Evolutionary conservation across 2,113 vertebrate species (phyloP).

Genomic region (Cepphus grylle): DNA sequence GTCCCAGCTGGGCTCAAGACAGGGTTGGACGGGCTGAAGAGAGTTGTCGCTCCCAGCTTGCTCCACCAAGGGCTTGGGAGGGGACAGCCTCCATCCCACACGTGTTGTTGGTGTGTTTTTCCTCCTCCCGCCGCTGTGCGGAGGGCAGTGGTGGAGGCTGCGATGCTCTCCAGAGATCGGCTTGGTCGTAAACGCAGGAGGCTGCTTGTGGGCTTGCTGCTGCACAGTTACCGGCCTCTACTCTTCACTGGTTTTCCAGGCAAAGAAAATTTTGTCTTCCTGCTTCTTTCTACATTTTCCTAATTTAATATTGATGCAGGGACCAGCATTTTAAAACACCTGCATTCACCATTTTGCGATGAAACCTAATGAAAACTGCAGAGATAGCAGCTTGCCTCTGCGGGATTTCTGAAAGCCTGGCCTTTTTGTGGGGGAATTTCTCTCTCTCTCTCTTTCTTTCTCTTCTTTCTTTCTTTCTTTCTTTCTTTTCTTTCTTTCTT

Average conservation of each 20-base stretch:
- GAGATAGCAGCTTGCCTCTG: not conserved
- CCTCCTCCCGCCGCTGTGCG: rapidly evolving
- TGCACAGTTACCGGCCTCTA: not conserved
- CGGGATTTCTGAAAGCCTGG: not conserved
- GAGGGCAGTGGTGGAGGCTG: not conserved
- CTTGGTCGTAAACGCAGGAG: rapidly evolving
- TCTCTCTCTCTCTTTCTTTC: not conserved
- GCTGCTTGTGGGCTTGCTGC: rapidly evolving
- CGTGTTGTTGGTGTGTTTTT: rapidly evolving
- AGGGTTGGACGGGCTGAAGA: not conserved
- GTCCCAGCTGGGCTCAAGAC: not conserved
- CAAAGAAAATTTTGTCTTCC: not conserved
- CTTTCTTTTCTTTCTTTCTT: not conserved
- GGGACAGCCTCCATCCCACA: rapidly evolving
- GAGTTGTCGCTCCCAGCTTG: not conserved
- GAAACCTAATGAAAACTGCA: not conserved
- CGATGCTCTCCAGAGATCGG: rapidly evolving
- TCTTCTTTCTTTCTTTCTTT: too few species aligned
- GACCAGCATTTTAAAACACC: not conserved
- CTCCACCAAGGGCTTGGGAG: not conserved
- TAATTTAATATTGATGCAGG: not conserved
- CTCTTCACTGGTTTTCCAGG: not conserved
- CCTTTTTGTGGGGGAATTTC: not conserved
- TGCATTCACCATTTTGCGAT: not conserved
- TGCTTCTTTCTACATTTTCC: not conserved